phyloP scores from a whole-genome alignment of 1,140 invertebrate species.

The Stegodyphus dumicola region DNA sequence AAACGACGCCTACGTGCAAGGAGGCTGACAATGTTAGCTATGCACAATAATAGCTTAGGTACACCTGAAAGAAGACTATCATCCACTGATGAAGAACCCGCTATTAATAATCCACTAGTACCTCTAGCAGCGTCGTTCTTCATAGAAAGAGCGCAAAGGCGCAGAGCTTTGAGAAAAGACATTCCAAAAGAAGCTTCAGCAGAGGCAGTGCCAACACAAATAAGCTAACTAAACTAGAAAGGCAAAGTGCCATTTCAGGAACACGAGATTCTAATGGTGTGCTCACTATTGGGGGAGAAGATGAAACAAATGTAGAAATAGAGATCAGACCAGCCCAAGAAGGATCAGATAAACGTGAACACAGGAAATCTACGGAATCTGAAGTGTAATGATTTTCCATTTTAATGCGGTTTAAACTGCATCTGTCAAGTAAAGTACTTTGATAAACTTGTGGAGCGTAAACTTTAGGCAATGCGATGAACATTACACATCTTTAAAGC shows the following conservation, averaged over 20 bases:
- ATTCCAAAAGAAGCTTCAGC: background rate
- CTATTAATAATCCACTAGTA: conserved; percentile 21
- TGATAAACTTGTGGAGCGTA: background rate
- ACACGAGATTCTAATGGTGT: background rate
- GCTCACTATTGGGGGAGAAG: conserved; percentile 9
- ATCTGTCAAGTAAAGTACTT: background rate
- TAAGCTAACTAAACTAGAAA: conserved; percentile 11
- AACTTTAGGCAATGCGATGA: too few species aligned
- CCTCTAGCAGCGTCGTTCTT: conserved; percentile 33
- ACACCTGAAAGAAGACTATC: background rate
- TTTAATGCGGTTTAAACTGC: background rate
- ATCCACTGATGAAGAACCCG: background rate
- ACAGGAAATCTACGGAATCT: conserved; percentile 18
- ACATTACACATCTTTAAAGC: too few species aligned
- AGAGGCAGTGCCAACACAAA: background rate
- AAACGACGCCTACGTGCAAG: conserved; percentile 65
- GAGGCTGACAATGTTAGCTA: conserved; percentile 65
- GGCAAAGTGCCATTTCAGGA: conserved; percentile 19
- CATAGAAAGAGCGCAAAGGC: conserved; percentile 37
- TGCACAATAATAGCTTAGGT: conserved; percentile 4
- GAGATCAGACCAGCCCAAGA: background rate
- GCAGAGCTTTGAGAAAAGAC: background rate
- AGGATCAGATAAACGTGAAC: background rate
- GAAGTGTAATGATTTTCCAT: background rate
- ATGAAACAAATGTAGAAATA: background rate